Evolutionary conservation across 2,113 vertebrate species (phyloP).

Genomic region (Caloenas nicobarica): DNA sequence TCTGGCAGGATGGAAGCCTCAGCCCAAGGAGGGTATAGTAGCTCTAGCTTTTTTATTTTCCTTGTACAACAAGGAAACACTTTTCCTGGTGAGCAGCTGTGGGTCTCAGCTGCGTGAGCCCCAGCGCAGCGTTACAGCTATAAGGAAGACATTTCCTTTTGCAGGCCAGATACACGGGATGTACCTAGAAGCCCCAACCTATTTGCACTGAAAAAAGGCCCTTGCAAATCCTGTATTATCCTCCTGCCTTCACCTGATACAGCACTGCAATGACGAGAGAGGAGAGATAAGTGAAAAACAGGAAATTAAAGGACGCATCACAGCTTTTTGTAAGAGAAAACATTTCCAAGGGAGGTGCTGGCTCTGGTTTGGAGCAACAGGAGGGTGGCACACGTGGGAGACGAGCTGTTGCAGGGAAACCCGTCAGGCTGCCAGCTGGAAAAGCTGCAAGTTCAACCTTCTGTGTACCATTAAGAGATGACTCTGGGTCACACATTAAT

Average conservation of each 20-base stretch:
- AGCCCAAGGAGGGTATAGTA: background rate
- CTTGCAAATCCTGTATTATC: background rate
- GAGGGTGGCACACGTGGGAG: fast-evolving
- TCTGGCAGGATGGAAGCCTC: background rate
- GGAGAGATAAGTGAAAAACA: background rate
- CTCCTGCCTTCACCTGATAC: background rate
- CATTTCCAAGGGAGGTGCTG: background rate
- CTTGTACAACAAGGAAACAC: background rate
- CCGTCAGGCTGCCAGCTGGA: background rate
- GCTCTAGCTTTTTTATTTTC: background rate
- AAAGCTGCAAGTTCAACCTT: background rate
- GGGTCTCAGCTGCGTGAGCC: background rate
- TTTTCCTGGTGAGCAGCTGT: fast-evolving
- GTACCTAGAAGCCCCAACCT: background rate
- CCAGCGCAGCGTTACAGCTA: fast-evolving
- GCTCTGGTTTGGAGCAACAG: background rate
- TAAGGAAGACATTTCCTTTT: background rate
- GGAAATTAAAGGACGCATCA: background rate
- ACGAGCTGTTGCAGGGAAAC: background rate
- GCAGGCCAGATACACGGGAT: background rate
- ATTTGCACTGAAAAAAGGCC: background rate
- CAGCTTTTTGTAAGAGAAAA: background rate
- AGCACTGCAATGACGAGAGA: background rate
- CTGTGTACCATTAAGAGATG: background rate
- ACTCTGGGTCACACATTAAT: background rate